Evolutionary conservation across 2,797 vertebrate genomes (phyloP), one percentile per base, ranked within the genome.

Genomic region (Vespertilio murinus): DNA sequence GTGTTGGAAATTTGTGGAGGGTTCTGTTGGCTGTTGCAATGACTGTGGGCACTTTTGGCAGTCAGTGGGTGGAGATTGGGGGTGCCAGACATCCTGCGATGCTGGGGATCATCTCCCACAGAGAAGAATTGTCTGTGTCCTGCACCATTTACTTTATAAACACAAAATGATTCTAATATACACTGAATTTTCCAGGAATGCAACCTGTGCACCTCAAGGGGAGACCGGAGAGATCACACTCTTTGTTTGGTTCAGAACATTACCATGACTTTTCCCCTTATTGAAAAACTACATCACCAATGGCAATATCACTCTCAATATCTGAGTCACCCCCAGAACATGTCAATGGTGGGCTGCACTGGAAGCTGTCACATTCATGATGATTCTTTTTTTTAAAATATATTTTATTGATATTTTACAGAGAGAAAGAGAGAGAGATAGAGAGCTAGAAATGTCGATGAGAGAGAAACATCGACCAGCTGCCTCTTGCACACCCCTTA

Each of bases 171-270:
- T 49, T 88, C 80, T 64, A 90, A 70, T 10, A 52, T 9, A 47
- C 11, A 52, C 18, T 81, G 20, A 78, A 73, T 88, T 91, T 93
- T 88, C 40, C 49, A 79, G 33, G 14, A 61, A 87, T n/a, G 18
- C 71, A 92, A 47, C 14, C 8, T 67, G 65, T 52, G 28, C 2
- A 35, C 20, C 30, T 52, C 1, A 11, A 20, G 17, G 30, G 1
- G 2, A 38, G 11, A 42, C 22, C 38, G 11, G 33, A 1, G 2
- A 42, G 8, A 38, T 28, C 33, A 5, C 42, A 38, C 18, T 85
- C 18, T 85, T 59, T 69, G 20, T 89, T 71, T 79, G 28, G 30
- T 30, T 81, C 25, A 79, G 35, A 94, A 56, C 10, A 42, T 83
- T 64, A 69, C 49, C 42, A 18, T 22, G 22, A 47, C 28, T 69